phyloP scores from a whole-genome alignment of 2,888 invertebrate genomes.

The Lasius fuliginosus region DNA sequence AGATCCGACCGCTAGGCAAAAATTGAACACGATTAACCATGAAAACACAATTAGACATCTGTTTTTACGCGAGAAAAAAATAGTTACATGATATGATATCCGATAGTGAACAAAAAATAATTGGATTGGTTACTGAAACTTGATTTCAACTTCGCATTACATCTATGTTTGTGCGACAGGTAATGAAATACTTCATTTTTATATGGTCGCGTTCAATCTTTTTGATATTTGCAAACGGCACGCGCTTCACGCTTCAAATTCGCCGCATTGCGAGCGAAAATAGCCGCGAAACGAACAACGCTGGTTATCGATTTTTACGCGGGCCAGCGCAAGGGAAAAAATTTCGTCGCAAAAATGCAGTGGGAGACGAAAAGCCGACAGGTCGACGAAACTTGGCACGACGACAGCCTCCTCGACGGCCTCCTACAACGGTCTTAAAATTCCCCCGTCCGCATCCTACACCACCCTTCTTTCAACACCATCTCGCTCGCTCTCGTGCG shows the following conservation, averaged over 20 bases:
- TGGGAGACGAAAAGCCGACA: conserved; percentile 55
- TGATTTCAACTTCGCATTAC: not conserved
- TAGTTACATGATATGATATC: not conserved
- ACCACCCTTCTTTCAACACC: not conserved
- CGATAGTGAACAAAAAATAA: not conserved
- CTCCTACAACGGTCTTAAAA: conserved; percentile 46
- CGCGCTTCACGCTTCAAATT: conserved; percentile 60
- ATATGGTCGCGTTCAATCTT: not conserved
- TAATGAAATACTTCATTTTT: not conserved
- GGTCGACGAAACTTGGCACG: conserved; percentile 55
- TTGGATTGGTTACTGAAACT: not conserved
- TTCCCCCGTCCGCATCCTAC: conserved; percentile 17
- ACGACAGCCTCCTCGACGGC: conserved; percentile 46
- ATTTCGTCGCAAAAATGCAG: conserved; percentile 64
- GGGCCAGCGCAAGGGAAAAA: conserved; percentile 55
- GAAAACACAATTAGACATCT: conserved; percentile 25
- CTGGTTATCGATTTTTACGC: conserved; percentile 70
- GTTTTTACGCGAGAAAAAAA: conserved; percentile 26
- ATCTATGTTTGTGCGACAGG: not conserved
- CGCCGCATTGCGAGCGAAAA: conserved; percentile 63
- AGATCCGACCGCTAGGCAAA: not conserved
- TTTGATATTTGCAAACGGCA: not conserved
- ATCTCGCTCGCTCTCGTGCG: conserved; percentile 36
- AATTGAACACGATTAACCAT: conserved; percentile 8
- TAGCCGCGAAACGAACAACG: conserved; percentile 62